Conservation (phyloP, 2,888 invertebrate genomes). For the Antheraea yamamai region DNA sequence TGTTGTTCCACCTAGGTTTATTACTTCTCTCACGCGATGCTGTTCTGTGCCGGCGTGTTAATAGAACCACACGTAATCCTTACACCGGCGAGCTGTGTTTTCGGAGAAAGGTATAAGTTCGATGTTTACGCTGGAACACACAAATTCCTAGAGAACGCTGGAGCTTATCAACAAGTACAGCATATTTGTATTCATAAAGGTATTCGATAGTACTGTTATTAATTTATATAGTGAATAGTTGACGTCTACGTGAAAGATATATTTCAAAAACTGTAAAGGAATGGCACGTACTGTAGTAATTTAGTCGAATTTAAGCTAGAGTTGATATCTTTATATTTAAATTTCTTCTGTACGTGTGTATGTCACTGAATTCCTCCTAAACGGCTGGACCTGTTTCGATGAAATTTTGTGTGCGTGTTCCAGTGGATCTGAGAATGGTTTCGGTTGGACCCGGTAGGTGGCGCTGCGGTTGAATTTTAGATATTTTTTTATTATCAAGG, state of each 20-base stretch:
- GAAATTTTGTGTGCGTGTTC: too few relatives aligned
- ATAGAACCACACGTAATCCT: constrained; percentile 70
- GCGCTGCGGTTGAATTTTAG: too few relatives aligned
- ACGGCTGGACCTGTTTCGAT: too few relatives aligned
- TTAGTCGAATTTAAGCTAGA: neutral
- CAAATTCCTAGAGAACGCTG: constrained; percentile 53
- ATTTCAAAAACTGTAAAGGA: neutral
- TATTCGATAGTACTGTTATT: constrained; percentile 30
- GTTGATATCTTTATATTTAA: too few relatives aligned
- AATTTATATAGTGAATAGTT: neutral
- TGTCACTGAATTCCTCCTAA: too few relatives aligned
- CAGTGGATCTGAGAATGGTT: too few relatives aligned
- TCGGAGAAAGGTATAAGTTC: constrained; percentile 63
- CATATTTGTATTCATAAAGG: constrained; percentile 67
- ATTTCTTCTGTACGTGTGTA: too few relatives aligned
- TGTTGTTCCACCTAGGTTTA: constrained; percentile 49
- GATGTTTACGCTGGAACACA: constrained; percentile 62
- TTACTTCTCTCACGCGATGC: constrained; percentile 67
- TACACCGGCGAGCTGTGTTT: constrained; percentile 66
- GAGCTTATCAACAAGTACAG: constrained; percentile 49
- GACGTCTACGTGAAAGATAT: too few relatives aligned
- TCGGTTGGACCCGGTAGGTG: too few relatives aligned
- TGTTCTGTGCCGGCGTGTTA: constrained; percentile 67
- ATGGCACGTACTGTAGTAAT: neutral
- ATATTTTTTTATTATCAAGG: too few relatives aligned